Evolutionary conservation across 2,888 invertebrate species (phyloP).

Genomic region (Sussaba pulchella): DNA sequence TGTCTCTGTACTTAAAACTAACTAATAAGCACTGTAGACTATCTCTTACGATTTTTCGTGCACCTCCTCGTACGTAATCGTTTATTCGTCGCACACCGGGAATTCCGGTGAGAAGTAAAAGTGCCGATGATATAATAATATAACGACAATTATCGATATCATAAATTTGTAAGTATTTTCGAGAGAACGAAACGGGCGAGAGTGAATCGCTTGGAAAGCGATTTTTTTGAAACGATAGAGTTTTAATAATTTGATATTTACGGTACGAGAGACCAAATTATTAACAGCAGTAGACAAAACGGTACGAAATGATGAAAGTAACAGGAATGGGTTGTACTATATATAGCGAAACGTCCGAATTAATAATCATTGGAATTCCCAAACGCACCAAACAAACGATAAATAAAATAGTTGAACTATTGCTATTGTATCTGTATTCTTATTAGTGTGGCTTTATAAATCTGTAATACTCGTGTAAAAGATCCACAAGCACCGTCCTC

Average conservation of each 20-base stretch:
- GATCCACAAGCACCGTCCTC: slow-evolving; percentile 39
- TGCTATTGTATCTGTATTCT: slow-evolving; percentile 40
- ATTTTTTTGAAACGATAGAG: slow-evolving; percentile 21
- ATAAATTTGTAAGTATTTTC: slow-evolving; percentile 58
- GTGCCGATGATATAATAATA: slow-evolving; percentile 31
- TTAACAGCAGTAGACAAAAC: slow-evolving; percentile 16
- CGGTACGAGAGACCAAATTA: slow-evolving; percentile 56
- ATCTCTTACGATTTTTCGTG: slow-evolving; percentile 49
- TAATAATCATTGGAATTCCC: slow-evolving; percentile 37
- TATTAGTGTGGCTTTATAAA: slow-evolving; percentile 44
- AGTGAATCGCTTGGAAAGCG: slow-evolving; percentile 13
- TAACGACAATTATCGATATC: slow-evolving; percentile 30
- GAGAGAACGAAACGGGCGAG: slow-evolving; percentile 14
- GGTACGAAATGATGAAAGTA: not conserved
- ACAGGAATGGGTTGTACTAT: slow-evolving; percentile 6
- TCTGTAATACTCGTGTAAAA: slow-evolving; percentile 36
- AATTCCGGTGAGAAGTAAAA: slow-evolving; percentile 30
- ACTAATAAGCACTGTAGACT: slow-evolving; percentile 55
- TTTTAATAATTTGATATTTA: slow-evolving; percentile 47
- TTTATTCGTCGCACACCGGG: slow-evolving; percentile 30
- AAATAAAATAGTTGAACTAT: slow-evolving; percentile 26
- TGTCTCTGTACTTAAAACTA: slow-evolving; percentile 51
- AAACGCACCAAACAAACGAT: slow-evolving; percentile 34
- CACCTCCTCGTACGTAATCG: slow-evolving; percentile 12
- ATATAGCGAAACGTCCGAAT: slow-evolving; percentile 42